Evolutionary conservation across 2,797 vertebrate species (phyloP).

Genomic region (Yasuhikotakia modesta): DNA sequence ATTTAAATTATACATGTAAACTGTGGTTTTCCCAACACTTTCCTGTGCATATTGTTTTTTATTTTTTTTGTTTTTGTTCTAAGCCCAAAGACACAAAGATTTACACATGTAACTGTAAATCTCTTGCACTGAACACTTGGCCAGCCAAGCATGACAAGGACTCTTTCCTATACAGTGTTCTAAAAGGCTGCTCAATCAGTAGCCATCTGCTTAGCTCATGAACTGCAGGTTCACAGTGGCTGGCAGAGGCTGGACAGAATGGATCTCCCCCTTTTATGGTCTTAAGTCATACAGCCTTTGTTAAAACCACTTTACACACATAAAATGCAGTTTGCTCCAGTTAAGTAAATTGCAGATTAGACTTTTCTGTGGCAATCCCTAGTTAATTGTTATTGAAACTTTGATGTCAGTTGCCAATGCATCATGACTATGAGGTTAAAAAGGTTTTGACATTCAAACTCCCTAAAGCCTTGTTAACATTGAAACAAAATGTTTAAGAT

Average conservation of each 20-base stretch:
- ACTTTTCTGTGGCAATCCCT: slow-evolving; percentile 21
- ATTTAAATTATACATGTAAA: slow-evolving; percentile 24
- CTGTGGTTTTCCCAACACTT: slow-evolving; percentile 2
- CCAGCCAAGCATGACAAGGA: slow-evolving; percentile 83
- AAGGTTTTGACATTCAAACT: neutral
- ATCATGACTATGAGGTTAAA: slow-evolving; percentile 5
- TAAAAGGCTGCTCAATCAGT: slow-evolving; percentile 85
- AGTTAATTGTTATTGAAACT: slow-evolving; percentile 40
- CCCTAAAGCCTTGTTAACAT: neutral
- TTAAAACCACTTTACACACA: slow-evolving; percentile 72
- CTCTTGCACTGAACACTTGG: slow-evolving; percentile 78
- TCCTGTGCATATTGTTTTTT: slow-evolving; percentile 20
- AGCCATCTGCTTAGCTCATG: slow-evolving; percentile 83
- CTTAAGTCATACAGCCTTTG: slow-evolving; percentile 76
- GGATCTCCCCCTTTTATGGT: slow-evolving; percentile 60
- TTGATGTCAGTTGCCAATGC: slow-evolving; percentile 33
- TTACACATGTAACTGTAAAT: slow-evolving; percentile 82
- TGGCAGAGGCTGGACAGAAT: slow-evolving; percentile 73
- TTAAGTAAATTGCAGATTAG: slow-evolving; percentile 59
- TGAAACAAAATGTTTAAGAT: neutral
- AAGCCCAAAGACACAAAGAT: slow-evolving; percentile 73
- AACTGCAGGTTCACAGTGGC: slow-evolving; percentile 77
- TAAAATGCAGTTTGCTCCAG: slow-evolving; percentile 74
- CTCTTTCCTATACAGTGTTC: slow-evolving; percentile 84
- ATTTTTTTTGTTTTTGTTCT: neutral